These are phyloP conservation scores for Pseudomyrmex pallidus DNA, from an alignment of 1,140 invertebrate genomes.

Conservation along the genomic window DNA sequence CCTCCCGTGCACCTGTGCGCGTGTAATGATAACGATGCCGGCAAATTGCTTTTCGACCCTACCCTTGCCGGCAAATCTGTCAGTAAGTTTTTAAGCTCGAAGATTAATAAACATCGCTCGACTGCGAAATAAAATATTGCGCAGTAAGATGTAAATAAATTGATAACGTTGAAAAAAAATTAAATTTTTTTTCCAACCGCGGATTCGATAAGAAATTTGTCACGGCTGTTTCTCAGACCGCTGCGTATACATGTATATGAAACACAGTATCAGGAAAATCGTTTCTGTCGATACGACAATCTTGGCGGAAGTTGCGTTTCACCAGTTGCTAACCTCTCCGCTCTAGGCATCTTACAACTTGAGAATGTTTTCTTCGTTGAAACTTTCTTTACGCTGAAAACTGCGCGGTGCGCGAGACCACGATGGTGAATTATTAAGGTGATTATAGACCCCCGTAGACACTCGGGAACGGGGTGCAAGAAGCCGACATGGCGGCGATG, in stretches of 20 bases:
- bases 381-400: constrained; percentile 63
- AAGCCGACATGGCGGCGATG: constrained; percentile 62
- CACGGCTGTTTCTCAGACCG: too few relatives aligned
- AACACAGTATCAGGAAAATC: background rate
- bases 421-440: constrained; percentile 70
- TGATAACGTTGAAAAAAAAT: background rate
- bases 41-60: background rate
- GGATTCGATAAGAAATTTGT: too few relatives aligned
- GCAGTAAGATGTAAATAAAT: background rate
- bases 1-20: background rate
- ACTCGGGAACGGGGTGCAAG: constrained; percentile 36
- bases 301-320: constrained; percentile 30
- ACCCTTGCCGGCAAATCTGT: background rate
- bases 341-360: constrained; percentile 50
- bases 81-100: background rate
- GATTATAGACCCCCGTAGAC: constrained; percentile 60
- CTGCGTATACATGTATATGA: background rate
- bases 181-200: background rate
- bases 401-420: constrained; percentile 3
- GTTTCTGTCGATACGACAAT: background rate
- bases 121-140: too few relatives aligned
- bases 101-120: background rate
- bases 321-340: constrained; percentile 40
- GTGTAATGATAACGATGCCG: background rate
- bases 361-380: constrained; percentile 45